Percentiles rank a stretch among this genome's conserved stretches.
Evolutionary conservation across 2,888 invertebrate genomes (phyloP).

Genomic region (Tethea ocularis): DNA sequence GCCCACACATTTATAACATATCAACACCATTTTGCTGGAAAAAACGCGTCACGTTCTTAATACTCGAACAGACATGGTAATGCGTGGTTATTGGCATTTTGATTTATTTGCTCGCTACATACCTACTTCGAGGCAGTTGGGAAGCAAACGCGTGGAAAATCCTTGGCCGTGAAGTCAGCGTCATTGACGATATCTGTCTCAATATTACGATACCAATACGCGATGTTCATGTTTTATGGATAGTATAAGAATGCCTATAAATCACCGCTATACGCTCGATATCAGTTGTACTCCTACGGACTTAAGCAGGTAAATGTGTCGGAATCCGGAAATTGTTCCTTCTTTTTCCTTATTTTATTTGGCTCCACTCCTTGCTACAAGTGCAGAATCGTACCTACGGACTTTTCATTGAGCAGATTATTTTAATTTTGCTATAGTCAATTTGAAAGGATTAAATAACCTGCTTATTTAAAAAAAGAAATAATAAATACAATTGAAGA

Average conservation of each 20-base stretch:
- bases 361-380: not conserved
- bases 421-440: no score
- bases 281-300: slow-evolving; percentile 1
- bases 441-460: no score
- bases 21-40: slow-evolving; percentile 18
- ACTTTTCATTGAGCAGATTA: no score
- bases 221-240: slow-evolving; percentile 19
- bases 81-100: slow-evolving; percentile 50
- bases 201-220: slow-evolving; percentile 10
- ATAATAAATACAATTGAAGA: no score
- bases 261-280: slow-evolving; percentile 21
- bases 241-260: slow-evolving; percentile 17
- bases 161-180: not conserved
- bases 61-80: slow-evolving; percentile 50
- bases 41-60: slow-evolving; percentile 65
- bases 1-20: slow-evolving; percentile 9
- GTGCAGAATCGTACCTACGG: not conserved
- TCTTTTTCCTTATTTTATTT: slow-evolving; percentile 2
- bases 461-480: no score
- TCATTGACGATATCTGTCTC: slow-evolving; percentile 1
- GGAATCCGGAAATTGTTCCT: slow-evolving; percentile 6
- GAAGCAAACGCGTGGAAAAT: not conserved
- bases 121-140: slow-evolving; percentile 22
- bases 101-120: slow-evolving; percentile 58
- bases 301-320: slow-evolving; percentile 16